Evolutionary conservation across 2,888 invertebrate genomes (phyloP).

Genomic region (Catotricha subobsoleta): DNA sequence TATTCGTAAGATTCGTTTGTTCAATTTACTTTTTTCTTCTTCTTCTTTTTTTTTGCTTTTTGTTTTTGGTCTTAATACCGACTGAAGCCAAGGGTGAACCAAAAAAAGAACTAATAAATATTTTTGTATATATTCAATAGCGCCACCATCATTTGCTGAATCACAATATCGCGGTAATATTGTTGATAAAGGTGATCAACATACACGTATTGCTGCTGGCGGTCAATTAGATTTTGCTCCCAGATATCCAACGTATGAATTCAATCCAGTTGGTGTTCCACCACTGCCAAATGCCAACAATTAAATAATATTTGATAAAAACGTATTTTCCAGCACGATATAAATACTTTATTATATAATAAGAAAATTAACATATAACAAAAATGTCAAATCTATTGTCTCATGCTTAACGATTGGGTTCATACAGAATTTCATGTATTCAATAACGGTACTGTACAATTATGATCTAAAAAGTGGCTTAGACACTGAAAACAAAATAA

Average conservation of each 20-base stretch:
- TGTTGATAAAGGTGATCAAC: constrained; percentile 42
- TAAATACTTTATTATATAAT: too few relatives aligned
- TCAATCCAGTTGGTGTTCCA: too few relatives aligned
- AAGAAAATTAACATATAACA: too few relatives aligned
- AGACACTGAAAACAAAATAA: too few relatives aligned
- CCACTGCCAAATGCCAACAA: too few relatives aligned
- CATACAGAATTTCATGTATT: too few relatives aligned
- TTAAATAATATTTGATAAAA: too few relatives aligned
- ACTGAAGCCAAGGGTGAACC: neutral
- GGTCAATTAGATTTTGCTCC: constrained; percentile 31
- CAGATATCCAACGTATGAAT: constrained; percentile 39
- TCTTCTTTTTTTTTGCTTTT: neutral
- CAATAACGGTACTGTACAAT: too few relatives aligned
- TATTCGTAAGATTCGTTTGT: constrained; percentile 29
- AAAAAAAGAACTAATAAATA: neutral
- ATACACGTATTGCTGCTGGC: constrained; percentile 31
- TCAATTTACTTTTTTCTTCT: neutral
- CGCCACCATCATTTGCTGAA: constrained; percentile 47
- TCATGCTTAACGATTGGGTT: too few relatives aligned
- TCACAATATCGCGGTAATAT: constrained; percentile 41
- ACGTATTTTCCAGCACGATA: too few relatives aligned
- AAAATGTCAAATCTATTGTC: too few relatives aligned
- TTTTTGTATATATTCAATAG: constrained; percentile 27
- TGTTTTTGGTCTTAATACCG: neutral
- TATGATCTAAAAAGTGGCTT: too few relatives aligned